A percentile compares a stretch with the other conserved stretches of the same genome.
These are phyloP conservation scores for Drosophila athabasca DNA, from an alignment of 1,140 invertebrate species.

Conservation along the genomic window DNA sequence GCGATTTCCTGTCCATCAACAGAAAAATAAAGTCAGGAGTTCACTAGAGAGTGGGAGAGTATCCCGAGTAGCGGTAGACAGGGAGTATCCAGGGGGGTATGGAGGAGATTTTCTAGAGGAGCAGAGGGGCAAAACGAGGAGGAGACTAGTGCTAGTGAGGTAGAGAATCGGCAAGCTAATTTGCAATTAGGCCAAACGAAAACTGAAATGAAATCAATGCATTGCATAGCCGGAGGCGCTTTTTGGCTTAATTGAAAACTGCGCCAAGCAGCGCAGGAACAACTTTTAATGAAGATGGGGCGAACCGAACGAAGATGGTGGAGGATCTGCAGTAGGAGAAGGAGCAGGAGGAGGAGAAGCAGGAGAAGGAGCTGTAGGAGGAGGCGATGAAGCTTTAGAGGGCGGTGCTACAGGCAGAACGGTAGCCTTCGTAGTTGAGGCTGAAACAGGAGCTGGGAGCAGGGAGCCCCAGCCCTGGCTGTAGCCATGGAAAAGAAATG, in stretches of 20 bases:
- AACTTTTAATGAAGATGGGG: constrained; percentile 72
- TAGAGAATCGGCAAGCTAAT: constrained; percentile 45
- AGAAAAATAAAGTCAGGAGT: constrained; percentile 11
- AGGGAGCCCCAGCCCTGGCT: no score
- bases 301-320: constrained; percentile 1
- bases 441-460: constrained; percentile 9
- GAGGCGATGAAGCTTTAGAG: no score
- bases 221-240: constrained; percentile 54
- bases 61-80: neutral
- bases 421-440: neutral
- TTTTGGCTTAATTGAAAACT: constrained; percentile 69
- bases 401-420: no score
- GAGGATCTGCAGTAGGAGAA: constrained; percentile 3
- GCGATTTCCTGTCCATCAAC: constrained; percentile 57
- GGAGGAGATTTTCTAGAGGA: no score
- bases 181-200: constrained; percentile 68
- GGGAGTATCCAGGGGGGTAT: neutral
- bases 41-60: neutral
- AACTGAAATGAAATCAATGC: constrained; percentile 70
- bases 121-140: neutral
- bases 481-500: constrained; percentile 4
- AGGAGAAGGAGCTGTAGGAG: no score
- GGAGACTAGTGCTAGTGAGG: no score
- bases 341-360: constrained; percentile 2
- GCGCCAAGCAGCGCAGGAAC: constrained; percentile 56